Evolutionary conservation across 2,888 invertebrate genomes (phyloP), one percentile per base, ranked within the genome.

Genomic region (Erebia epiphron): DNA sequence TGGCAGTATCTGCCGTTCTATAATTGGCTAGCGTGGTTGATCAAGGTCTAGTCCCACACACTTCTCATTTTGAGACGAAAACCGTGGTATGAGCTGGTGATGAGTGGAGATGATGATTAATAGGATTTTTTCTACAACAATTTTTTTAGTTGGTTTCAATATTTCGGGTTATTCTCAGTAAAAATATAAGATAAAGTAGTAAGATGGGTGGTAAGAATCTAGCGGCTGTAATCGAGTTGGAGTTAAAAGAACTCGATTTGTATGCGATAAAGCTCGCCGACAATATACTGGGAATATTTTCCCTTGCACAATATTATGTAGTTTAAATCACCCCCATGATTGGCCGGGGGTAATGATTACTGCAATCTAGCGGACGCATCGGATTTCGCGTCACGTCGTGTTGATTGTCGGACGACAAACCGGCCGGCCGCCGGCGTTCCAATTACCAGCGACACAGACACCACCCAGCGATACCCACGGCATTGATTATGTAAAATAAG

Each of bases 381-480:
- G 85, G 87, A 87, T 91, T 92, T 92, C 92, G 86, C 86, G 87
- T 91, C 92, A 92, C 92, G 92, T 92, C 86, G 86, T 83, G 87
- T 89, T 91, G 91, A 92, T 92, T 92, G 92, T 90, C 85, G 86
- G 82, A 84, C 90, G 90, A 89, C 90, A 89, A 90, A 90, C 78
- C 86, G 86, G 78, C 76, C 73, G 79, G 75, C 79, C 77, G 75
- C 87, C 78, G 78, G 77, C 90, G 86, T 84, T 87, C 91, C 91
- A 92, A 92, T 92, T 91, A 92, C 90, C 82, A 83, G 76, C 83
- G 88, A 90, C 87, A 91, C 85, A 86, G 88, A 87, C 86, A 84
- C 89, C 86, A 82, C 81, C 80, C 83, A 79, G 77, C 81, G 80
- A 78, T 75, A 77, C 76, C 72, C 71, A 61, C 60, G 41, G 11